Evolutionary conservation across 2,113 vertebrate species (phyloP).

Genomic region (Nyctereutes procyonoides): DNA sequence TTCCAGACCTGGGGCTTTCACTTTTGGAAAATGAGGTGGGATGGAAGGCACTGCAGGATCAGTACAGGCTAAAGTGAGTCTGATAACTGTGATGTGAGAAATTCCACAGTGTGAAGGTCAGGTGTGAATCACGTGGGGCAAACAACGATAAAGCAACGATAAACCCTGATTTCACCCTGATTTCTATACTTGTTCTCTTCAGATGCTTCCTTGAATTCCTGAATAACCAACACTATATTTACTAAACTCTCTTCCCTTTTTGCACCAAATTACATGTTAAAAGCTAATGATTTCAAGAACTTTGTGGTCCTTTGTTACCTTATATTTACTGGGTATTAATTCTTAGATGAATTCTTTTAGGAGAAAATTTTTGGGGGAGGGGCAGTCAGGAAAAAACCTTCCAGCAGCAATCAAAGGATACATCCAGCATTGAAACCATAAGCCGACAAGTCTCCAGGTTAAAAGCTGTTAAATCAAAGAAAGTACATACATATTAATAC

Average conservation of each 20-base stretch:
- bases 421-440: conserved; percentile 98
- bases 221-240: not conserved
- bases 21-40: not conserved
- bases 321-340: conserved; percentile 43
- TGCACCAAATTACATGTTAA: not conserved
- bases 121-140: not conserved
- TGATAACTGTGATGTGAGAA: not conserved
- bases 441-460: conserved; percentile 96
- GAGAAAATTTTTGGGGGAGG: not conserved
- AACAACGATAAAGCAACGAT: too few relatives aligned
- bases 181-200: not conserved
- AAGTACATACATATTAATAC: conserved; percentile 51
- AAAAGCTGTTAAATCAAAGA: conserved; percentile 90
- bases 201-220: not conserved
- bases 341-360: not conserved
- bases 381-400: not conserved
- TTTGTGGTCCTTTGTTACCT: not conserved
- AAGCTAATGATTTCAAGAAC: not conserved
- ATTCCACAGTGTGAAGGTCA: not conserved
- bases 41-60: not conserved
- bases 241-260: conserved; percentile 12
- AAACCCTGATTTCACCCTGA: not conserved
- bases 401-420: conserved; percentile 90
- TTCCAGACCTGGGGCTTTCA: not conserved
- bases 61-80: not conserved